Percentiles rank a stretch among this genome's conserved stretches.
Conservation (phyloP, 2,797 vertebrate species). For the Microhierax caerulescens region DNA sequence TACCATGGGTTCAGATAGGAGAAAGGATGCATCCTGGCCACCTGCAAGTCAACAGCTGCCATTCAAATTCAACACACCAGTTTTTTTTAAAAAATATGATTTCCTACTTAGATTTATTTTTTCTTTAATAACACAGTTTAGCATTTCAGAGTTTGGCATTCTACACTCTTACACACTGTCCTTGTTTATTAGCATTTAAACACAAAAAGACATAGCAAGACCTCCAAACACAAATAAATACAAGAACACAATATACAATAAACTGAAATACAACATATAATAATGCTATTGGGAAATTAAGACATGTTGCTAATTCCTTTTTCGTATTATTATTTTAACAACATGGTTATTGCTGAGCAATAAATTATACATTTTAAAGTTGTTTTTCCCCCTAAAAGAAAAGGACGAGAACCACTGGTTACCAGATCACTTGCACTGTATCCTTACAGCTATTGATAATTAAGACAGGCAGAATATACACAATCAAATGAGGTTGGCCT, state of each 20-base stretch:
- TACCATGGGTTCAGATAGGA: background rate
- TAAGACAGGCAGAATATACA: constrained; percentile 76
- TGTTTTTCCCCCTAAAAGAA: constrained; percentile 72
- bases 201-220: constrained; percentile 81
- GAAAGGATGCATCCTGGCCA: background rate
- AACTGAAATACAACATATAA: constrained; percentile 75
- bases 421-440: constrained; percentile 78
- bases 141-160: constrained; percentile 79
- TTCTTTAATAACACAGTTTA: constrained; percentile 76
- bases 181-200: constrained; percentile 79
- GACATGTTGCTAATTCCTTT: constrained; percentile 67
- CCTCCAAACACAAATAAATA: constrained; percentile 85
- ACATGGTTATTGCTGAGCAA: constrained; percentile 78
- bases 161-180: constrained; percentile 77
- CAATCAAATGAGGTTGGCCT: constrained; percentile 77
- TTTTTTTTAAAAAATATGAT: constrained; percentile 46
- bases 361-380: constrained; percentile 68
- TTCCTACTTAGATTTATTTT: constrained; percentile 79
- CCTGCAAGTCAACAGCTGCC: background rate
- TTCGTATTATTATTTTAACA: constrained; percentile 65
- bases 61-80: constrained; percentile 51
- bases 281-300: constrained; percentile 77
- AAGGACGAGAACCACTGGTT: constrained; percentile 74
- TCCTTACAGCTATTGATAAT: constrained; percentile 74
- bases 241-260: constrained; percentile 76